phyloP scores from a whole-genome alignment of 1,140 invertebrate species.

The Drosophila chauvacae region DNA sequence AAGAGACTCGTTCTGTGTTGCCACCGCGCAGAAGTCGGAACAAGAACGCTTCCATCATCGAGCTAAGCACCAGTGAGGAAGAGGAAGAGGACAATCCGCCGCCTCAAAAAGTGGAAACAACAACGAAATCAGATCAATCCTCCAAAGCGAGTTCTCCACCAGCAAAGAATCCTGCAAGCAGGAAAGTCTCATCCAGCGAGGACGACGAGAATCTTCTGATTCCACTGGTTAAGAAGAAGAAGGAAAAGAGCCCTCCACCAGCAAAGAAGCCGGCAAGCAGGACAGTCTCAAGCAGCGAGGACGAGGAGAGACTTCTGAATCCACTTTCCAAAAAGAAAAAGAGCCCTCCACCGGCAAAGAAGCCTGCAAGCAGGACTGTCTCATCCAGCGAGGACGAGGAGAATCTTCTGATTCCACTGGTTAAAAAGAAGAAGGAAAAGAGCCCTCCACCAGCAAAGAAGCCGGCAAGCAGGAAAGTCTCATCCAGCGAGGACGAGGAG shows the following conservation, averaged over 20 bases:
- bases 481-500: no score
- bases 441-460: no score
- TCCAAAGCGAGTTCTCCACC: neutral
- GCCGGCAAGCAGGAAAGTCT: no score
- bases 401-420: no score
- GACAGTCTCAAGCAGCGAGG: no score
- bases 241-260: no score
- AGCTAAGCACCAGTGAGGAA: conserved; percentile 59
- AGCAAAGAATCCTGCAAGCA: neutral
- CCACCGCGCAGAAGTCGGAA: conserved; percentile 39
- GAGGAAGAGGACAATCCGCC: conserved; percentile 4
- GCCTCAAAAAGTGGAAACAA: neutral
- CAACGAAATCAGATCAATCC: neutral
- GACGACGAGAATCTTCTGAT: no score
- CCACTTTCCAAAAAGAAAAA: no score
- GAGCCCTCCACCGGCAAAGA: neutral
- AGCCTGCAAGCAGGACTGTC: neutral
- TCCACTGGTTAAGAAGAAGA: no score
- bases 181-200: neutral
- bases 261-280: no score
- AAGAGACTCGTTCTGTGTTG: conserved; percentile 8
- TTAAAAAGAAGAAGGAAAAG: no score
- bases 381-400: neutral
- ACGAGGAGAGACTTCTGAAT: no score
- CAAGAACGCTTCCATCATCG: conserved; percentile 62